Evolutionary conservation across 2,888 invertebrate species (phyloP), one percentile per base, ranked within the genome.

Genomic region (Aphelenchoides bicaudatus): DNA sequence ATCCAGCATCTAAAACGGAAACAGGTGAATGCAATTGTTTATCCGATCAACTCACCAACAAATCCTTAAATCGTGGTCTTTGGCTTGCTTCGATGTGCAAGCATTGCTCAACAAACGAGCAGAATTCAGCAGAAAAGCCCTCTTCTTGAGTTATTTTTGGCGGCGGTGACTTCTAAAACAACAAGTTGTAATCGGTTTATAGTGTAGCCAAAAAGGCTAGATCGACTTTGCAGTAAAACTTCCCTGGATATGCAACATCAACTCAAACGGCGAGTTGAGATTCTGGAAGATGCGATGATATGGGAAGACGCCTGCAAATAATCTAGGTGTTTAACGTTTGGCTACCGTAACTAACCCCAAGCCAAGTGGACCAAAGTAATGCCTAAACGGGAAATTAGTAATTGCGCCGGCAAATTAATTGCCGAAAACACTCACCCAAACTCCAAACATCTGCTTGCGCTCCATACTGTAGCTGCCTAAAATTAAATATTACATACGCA

Each of bases 361-460:
- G 96, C 98, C 76, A 98, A 84, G 84, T 98, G 98, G 52, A 98
- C 82, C 79, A 83, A 68, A 2, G 75, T 74, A 5, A 76, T 55
- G n/a, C n/a, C n/a, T n/a, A n/a, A n/a, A n/a, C n/a, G n/a, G n/a
- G n/a, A n/a, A n/a, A n/a, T n/a, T n/a, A n/a, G n/a, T n/a, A n/a
- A n/a, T n/a, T n/a, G n/a, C n/a, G n/a, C n/a, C n/a, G n/a, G n/a
- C n/a, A n/a, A n/a, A n/a, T n/a, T n/a, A n/a, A n/a, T n/a, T n/a
- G n/a, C n/a, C n/a, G n/a, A n/a, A n/a, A n/a, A n/a, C n/a, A n/a
- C n/a, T n/a, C n/a, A 71, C 98, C 98, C 70, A 98, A 84, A 68
- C 93, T 93, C 98, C 98, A 98, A 51, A 99, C 96, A 83, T 99
- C 98, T 21, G 98, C 96, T 73, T 98, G 86, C 79, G 98, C 92